These are phyloP conservation scores for Caenorhabditis angaria DNA, from an alignment of 2,888 invertebrate genomes.

Conservation along the genomic window DNA sequence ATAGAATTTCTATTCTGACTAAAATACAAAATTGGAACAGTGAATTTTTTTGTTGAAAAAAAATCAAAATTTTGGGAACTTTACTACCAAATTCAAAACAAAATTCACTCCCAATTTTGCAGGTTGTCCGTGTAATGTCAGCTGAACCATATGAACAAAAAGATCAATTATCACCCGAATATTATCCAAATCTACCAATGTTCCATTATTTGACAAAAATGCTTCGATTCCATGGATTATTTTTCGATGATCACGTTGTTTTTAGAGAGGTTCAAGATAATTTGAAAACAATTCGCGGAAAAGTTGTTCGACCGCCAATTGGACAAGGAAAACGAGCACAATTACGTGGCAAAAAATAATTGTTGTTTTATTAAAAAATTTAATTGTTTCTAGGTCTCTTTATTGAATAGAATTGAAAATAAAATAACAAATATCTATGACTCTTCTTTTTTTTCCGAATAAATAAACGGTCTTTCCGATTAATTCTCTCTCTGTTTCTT, in stretches of 20 bases:
- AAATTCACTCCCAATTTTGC: too few species aligned
- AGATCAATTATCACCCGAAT: constrained; percentile 63
- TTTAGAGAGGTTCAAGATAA: constrained; percentile 66
- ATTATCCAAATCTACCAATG: constrained; percentile 71
- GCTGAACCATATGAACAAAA: constrained; percentile 64
- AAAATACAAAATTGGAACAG: too few species aligned
- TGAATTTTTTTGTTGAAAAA: too few species aligned
- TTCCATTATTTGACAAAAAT: constrained; percentile 72
- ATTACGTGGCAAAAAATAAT: constrained; percentile 59
- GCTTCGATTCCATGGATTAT: constrained; percentile 68
- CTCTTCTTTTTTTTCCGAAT: background rate
- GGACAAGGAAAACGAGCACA: constrained; percentile 69
- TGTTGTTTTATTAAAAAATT: constrained; percentile 11
- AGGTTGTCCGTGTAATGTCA: constrained; percentile 68
- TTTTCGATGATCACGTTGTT: constrained; percentile 71
- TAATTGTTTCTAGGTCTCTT: constrained; percentile 15
- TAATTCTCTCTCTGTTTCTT: constrained; percentile 2
- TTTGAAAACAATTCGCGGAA: constrained; percentile 66
- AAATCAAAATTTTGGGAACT: too few species aligned
- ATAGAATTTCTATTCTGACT: too few species aligned
- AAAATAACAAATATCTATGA: too few species aligned
- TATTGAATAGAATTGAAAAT: background rate
- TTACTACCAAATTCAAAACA: too few species aligned
- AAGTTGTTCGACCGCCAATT: constrained; percentile 66
- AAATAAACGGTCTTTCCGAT: too few species aligned